Percentiles rank a stretch among this genome's conserved stretches.
Conservation (phyloP, 2,797 vertebrate species). For the Pristis pectinata region DNA sequence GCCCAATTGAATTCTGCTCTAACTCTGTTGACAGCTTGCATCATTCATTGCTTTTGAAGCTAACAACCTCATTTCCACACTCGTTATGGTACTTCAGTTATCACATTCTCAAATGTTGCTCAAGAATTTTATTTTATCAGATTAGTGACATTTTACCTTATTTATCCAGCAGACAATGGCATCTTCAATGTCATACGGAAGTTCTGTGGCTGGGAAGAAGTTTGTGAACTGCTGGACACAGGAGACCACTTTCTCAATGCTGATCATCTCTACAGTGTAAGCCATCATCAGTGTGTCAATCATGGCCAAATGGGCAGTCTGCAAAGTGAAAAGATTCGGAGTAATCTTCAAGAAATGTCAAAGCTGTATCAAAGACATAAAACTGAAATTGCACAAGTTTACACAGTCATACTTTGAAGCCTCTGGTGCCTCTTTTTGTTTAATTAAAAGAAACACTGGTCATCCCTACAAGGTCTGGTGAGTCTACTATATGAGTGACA, state of each 20-base stretch:
- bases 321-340: slow-evolving; percentile 42
- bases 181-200: slow-evolving; percentile 87
- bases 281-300: slow-evolving; percentile 95
- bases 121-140: not conserved
- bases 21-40: not conserved
- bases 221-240: slow-evolving; percentile 77
- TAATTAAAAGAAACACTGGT: not conserved
- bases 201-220: slow-evolving; percentile 70
- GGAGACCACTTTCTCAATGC: slow-evolving; percentile 75
- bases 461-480: not conserved
- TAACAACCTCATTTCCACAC: not conserved
- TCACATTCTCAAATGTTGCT: not conserved
- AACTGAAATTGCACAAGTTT: not conserved
- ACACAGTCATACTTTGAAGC: not conserved
- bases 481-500: not conserved
- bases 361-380: not conserved
- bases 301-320: slow-evolving; percentile 92
- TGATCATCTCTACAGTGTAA: slow-evolving; percentile 84
- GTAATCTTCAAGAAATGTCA: not conserved
- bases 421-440: not conserved
- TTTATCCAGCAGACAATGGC: slow-evolving; percentile 92
- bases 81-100: not conserved
- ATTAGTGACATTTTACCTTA: slow-evolving; percentile 62
- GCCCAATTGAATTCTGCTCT: not conserved
- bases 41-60: not conserved